Percentiles rank a stretch among this genome's conserved stretches.
Evolutionary conservation across 53 echinoderm and acorn worm species (phyloP).

Genomic region (Holothuria leucospilota): DNA sequence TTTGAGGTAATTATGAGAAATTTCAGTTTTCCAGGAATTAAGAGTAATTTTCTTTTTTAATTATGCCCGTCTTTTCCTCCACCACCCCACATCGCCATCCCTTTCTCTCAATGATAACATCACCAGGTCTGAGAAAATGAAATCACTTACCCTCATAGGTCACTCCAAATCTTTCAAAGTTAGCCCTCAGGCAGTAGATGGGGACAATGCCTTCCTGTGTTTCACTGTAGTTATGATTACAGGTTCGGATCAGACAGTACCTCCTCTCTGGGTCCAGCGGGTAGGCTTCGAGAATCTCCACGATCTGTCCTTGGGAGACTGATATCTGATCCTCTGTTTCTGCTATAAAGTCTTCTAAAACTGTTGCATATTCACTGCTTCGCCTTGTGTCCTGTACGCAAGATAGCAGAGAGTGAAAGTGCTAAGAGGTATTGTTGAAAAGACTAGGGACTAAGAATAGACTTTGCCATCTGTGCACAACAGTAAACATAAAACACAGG

Average conservation of each 20-base stretch:
- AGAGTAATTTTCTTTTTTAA: too few species aligned
- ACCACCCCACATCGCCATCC: too few species aligned
- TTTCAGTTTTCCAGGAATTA: too few species aligned
- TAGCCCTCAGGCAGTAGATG: constrained; percentile 53
- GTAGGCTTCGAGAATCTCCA: constrained; percentile 77
- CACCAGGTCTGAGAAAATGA: too few species aligned
- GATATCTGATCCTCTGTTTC: constrained; percentile 65
- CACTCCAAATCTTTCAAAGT: constrained; percentile 38
- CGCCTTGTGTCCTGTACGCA: constrained; percentile 75
- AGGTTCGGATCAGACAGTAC: constrained; percentile 80
- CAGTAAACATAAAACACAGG: too few species aligned
- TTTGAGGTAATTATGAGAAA: too few species aligned
- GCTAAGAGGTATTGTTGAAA: too few species aligned
- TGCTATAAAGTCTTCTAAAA: constrained; percentile 89
- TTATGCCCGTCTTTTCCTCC: too few species aligned
- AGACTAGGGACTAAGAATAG: too few species aligned
- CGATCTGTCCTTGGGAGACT: constrained; percentile 78
- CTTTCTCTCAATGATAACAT: too few species aligned
- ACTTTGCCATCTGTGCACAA: too few species aligned
- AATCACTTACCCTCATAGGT: constrained; percentile 11
- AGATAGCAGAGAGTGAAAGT: not conserved
- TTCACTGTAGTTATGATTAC: constrained; percentile 66
- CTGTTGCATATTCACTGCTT: constrained; percentile 84
- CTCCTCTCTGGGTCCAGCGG: constrained; percentile 65
- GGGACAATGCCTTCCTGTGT: constrained; percentile 85